Evolutionary conservation across 2,888 invertebrate species (phyloP).

Genomic region (Urechis unicinctus): DNA sequence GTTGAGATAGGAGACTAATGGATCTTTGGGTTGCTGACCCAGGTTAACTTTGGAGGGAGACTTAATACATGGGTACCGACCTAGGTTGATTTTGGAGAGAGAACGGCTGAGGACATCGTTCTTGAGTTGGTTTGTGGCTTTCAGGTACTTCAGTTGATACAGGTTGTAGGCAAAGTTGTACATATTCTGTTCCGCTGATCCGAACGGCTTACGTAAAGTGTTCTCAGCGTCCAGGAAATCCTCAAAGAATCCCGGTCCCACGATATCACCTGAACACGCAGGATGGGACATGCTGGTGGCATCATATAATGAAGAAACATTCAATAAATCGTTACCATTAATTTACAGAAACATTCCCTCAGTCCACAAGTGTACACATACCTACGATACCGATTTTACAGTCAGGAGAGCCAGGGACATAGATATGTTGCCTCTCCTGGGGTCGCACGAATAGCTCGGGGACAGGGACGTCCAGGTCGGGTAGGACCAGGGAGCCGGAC

Average conservation of each 20-base stretch:
- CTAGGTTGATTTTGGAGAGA: conserved; percentile 75
- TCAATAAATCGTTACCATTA: not conserved
- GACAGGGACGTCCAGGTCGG: conserved; percentile 91
- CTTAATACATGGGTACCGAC: too few species aligned
- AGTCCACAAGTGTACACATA: conserved; percentile 27
- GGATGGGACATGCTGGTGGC: not conserved
- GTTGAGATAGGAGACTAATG: too few species aligned
- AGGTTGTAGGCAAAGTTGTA: conserved; percentile 94
- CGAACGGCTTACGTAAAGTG: conserved; percentile 51
- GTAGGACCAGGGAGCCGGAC: conserved; percentile 69
- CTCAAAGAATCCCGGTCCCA: conserved; percentile 54
- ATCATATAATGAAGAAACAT: not conserved
- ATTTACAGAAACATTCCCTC: not conserved
- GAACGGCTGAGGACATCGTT: conserved; percentile 69
- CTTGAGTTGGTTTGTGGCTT: conserved; percentile 74
- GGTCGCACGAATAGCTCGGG: conserved; percentile 87
- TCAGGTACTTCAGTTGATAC: conserved; percentile 83
- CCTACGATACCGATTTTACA: conserved; percentile 57
- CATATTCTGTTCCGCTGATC: conserved; percentile 82
- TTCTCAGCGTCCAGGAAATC: conserved; percentile 41
- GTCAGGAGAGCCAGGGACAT: conserved; percentile 85
- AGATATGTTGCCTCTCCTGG: conserved; percentile 83
- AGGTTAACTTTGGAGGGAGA: too few species aligned
- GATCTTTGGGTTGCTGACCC: too few species aligned
- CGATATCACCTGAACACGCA: conserved; percentile 53